phyloP scores from a whole-genome alignment of 2,888 invertebrate genomes.

The Rotaria macrura region DNA sequence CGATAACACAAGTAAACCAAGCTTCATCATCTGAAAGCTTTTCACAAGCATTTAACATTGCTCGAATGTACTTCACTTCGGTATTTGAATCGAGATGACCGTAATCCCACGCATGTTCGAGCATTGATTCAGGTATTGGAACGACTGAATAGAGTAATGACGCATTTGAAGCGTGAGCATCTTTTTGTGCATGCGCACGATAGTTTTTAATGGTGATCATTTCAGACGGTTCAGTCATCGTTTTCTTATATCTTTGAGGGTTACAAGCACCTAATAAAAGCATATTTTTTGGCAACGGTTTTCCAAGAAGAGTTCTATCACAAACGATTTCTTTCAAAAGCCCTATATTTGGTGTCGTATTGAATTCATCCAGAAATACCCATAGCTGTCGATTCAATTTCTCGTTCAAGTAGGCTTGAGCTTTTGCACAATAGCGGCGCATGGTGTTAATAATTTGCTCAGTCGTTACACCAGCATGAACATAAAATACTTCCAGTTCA shows the following conservation, averaged over 20 bases:
- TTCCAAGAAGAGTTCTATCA: slow-evolving; percentile 36
- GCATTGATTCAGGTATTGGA: slow-evolving; percentile 21
- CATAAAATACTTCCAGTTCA: slow-evolving; percentile 35
- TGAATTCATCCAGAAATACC: slow-evolving; percentile 40
- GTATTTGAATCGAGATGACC: slow-evolving; percentile 2
- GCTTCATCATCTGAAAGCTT: neutral
- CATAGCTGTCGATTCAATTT: slow-evolving; percentile 35
- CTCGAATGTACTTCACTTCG: slow-evolving; percentile 8
- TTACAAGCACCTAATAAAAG: slow-evolving; percentile 38
- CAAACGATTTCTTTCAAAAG: slow-evolving; percentile 37
- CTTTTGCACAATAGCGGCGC: slow-evolving; percentile 37
- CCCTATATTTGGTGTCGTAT: slow-evolving; percentile 38
- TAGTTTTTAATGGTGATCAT: neutral
- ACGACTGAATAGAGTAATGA: neutral
- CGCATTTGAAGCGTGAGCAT: neutral
- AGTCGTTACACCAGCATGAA: slow-evolving; percentile 44
- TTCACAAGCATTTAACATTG: neutral
- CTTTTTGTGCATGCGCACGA: slow-evolving; percentile 14
- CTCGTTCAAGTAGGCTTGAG: slow-evolving; percentile 32
- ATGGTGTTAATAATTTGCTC: slow-evolving; percentile 38
- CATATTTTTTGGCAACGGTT: slow-evolving; percentile 37
- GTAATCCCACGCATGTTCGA: slow-evolving; percentile 24
- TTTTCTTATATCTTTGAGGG: slow-evolving; percentile 34
- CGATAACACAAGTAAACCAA: neutral
- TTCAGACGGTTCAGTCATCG: neutral